A percentile compares a stretch with the other conserved stretches of the same genome.
phyloP scores from a whole-genome alignment of 2,113 vertebrate species.

The Galeopterus variegatus region DNA sequence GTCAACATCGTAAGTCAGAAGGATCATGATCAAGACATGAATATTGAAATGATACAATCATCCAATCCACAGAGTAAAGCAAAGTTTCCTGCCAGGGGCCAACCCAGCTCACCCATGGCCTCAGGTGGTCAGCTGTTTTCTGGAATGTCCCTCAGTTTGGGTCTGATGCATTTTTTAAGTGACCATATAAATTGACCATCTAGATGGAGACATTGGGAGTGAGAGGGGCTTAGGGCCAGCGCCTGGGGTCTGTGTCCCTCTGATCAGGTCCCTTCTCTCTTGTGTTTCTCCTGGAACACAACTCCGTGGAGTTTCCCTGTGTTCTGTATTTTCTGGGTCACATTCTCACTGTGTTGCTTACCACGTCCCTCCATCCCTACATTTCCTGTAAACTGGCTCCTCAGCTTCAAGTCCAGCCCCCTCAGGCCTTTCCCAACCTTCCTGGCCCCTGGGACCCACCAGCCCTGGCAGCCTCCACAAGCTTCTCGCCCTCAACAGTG shows the following conservation, averaged over 20 bases:
- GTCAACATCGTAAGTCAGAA: neutral
- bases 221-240: neutral
- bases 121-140: neutral
- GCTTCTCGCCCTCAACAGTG: neutral
- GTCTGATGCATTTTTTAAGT: neutral
- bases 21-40: neutral
- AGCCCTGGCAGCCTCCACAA: neutral
- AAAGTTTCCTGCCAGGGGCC: neutral
- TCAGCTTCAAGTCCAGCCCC: neutral
- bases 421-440: neutral
- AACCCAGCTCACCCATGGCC: neutral
- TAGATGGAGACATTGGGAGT: neutral
- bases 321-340: neutral
- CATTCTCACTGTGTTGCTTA: neutral
- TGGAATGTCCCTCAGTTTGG: neutral
- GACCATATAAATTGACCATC: neutral
- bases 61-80: neutral
- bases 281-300: neutral
- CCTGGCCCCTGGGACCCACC: neutral
- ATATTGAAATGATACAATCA: rapidly evolving
- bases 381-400: neutral
- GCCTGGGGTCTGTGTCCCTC: neutral
- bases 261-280: neutral
- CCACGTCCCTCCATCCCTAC: neutral
- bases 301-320: neutral